Evolutionary conservation across 92 coral and sea anemone species (phyloP).

Genomic region (Phenganax marumi): DNA sequence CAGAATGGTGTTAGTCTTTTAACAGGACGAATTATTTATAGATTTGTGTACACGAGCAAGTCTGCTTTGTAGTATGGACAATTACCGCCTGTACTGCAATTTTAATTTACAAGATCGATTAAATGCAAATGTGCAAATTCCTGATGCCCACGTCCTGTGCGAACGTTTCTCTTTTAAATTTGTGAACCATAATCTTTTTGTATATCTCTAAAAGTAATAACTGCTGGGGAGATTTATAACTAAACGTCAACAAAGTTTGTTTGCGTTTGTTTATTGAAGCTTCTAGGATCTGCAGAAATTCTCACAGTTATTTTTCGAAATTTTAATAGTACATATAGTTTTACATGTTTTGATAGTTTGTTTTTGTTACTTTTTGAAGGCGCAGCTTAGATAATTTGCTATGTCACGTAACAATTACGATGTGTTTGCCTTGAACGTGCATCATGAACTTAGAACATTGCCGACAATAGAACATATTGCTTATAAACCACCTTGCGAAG

Average conservation of each 20-base stretch:
- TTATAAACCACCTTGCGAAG: too few relatives aligned
- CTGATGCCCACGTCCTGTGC: slow-evolving; percentile 6
- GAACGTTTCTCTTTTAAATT: neutral
- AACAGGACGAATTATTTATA: too few relatives aligned
- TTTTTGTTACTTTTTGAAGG: neutral
- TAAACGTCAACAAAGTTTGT: slow-evolving; percentile 16
- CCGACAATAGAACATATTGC: neutral
- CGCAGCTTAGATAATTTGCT: neutral
- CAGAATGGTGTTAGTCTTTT: too few relatives aligned
- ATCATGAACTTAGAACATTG: neutral
- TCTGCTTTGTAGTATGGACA: too few relatives aligned
- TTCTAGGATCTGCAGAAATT: neutral
- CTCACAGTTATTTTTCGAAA: neutral
- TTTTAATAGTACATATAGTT: neutral
- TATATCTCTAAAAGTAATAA: neutral
- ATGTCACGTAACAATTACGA: neutral
- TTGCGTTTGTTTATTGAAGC: neutral
- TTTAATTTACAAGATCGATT: too few relatives aligned
- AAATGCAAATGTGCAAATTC: too few relatives aligned
- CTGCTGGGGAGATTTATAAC: neutral
- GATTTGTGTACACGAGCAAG: too few relatives aligned
- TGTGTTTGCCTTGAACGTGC: neutral
- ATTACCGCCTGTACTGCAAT: too few relatives aligned
- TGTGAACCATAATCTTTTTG: neutral
- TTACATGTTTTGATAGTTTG: neutral